phyloP scores from a whole-genome alignment of 2,113 vertebrate species.

The Egretta garzetta region DNA sequence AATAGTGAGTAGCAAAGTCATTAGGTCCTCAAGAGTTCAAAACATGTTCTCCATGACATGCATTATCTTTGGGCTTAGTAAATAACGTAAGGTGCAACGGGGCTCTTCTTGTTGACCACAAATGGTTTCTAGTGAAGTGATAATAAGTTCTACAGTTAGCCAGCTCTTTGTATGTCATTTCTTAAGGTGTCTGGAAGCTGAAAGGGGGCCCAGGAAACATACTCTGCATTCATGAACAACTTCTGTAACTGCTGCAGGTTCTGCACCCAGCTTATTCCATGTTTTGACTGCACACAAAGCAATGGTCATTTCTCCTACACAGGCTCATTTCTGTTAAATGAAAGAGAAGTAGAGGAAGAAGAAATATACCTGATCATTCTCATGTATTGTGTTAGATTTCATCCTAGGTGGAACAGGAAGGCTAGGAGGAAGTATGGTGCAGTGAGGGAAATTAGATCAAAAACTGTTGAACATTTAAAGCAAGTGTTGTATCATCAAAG shows the following conservation, averaged over 20 bases:
- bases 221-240: not conserved
- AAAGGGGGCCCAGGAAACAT: not conserved
- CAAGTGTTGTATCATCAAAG: not conserved
- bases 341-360: not conserved
- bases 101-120: not conserved
- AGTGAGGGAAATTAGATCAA: not conserved
- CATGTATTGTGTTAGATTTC: not conserved
- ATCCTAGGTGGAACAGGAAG: not conserved
- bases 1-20: not conserved
- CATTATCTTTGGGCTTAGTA: not conserved
- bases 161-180: not conserved
- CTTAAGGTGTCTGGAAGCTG: not conserved
- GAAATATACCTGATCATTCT: not conserved
- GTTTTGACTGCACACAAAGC: not conserved
- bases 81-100: not conserved
- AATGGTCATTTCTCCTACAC: not conserved
- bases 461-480: not conserved
- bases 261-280: not conserved
- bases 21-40: not conserved
- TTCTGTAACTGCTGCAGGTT: not conserved
- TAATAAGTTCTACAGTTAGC: not conserved
- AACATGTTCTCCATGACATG: not conserved
- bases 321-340: not conserved
- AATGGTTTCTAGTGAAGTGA: not conserved
- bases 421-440: not conserved